Evolutionary conservation across 1,140 invertebrate genomes (phyloP), one percentile per base, ranked within the genome.

Genomic region (Chrysopa pallens): DNA sequence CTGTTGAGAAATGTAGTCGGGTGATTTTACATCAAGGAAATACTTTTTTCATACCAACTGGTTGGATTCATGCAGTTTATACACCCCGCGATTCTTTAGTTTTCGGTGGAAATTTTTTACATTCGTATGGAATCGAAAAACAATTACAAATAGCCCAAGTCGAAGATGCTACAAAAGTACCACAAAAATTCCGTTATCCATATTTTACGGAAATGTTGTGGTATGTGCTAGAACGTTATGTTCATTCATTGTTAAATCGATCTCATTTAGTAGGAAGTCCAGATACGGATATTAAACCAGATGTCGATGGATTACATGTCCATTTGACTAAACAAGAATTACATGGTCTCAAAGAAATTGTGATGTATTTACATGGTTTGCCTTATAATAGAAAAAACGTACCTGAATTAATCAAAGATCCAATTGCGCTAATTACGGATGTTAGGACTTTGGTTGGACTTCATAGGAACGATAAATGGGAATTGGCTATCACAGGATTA

Each of bases 11-110:
- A 54, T 97, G 93, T 66, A 80, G 84, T 12, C 68, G 89, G 40
- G 80, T 97, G 29, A 57, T 67, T 54, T 52, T 80, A 17, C 67
- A 65, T 50, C 76, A 78, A 36, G 89, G 92, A 0, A 80, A 94
- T 61, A 98, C 94, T 4, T 87, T 98, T 55, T 93, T 97, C 53
- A 94, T 96, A 53, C 92, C 92, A 38, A 89, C 89, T 41, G 92
- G 92, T 9, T 98, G 94, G 94, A 97, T 98, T 50, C 94, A 98
- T 66, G 91, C 92, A 6, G 94, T 98, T 1, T 95, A 90, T 58
- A 98, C 94, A 0, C 90, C 91, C 1, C 76, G 80, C 41, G 93
- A 98, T 61, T 93, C 91, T 1, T 62, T 98, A 0, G 93, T 98
- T 2, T 97, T 98, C 69, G 94, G 94, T 7, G 94, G 94, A 1